Evolutionary conservation across 2,888 invertebrate genomes (phyloP).

Genomic region (Tiliacea citrago): DNA sequence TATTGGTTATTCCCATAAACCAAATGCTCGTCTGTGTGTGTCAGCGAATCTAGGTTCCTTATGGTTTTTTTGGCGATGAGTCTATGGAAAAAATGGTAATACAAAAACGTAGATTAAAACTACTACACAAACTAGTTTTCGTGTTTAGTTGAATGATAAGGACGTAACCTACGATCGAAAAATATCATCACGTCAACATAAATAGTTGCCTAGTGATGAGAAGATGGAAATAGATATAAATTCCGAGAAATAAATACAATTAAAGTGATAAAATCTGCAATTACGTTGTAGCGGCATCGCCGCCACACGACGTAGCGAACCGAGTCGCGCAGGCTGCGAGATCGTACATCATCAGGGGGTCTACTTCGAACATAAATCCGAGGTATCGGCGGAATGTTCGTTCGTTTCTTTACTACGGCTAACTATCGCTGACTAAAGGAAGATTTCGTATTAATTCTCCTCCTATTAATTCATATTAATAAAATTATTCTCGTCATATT

Average conservation of each 20-base stretch:
- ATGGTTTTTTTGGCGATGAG: slow-evolving; percentile 70
- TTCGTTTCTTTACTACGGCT: no score
- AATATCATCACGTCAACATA: background rate
- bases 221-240: background rate
- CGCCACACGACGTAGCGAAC: no score
- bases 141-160: slow-evolving; percentile 17
- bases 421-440: no score
- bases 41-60: slow-evolving; percentile 66
- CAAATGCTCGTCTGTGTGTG: slow-evolving; percentile 75
- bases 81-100: slow-evolving; percentile 73
- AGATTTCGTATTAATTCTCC: no score
- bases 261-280: background rate
- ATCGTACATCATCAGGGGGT: no score
- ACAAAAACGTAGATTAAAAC: slow-evolving; percentile 57
- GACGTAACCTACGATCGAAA: slow-evolving; percentile 5
- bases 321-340: no score
- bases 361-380: no score
- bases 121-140: slow-evolving; percentile 49
- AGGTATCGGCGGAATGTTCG: no score
- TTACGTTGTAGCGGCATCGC: background rate
- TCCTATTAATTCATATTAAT: no score
- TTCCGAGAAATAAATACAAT: background rate
- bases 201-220: background rate
- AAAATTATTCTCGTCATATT: no score
- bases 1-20: slow-evolving; percentile 85